A percentile compares a stretch with the other conserved stretches of the same genome.
These are phyloP conservation scores for Gymnopithys bicolor DNA, from an alignment of 2,797 vertebrate species.

Conservation along the genomic window DNA sequence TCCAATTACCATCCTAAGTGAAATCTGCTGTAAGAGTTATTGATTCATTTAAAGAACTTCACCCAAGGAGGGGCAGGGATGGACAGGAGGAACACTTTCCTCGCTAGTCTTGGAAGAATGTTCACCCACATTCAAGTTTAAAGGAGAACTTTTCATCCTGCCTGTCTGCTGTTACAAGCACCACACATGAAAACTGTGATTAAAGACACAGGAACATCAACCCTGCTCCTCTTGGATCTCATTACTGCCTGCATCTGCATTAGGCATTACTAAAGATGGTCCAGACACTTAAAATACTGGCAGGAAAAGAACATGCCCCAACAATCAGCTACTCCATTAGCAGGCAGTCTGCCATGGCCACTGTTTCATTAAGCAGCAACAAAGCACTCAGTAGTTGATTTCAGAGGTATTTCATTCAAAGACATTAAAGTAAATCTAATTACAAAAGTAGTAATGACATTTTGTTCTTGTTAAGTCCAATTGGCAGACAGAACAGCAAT, in stretches of 20 bases:
- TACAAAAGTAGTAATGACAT: neutral
- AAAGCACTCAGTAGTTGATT: neutral
- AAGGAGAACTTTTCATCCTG: neutral
- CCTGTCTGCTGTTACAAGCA: neutral
- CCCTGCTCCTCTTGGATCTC: neutral
- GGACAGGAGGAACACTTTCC: neutral
- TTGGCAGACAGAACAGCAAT: neutral
- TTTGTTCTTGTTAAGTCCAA: conserved; percentile 15
- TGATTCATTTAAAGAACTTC: neutral
- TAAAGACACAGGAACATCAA: neutral
- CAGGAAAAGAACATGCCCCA: neutral
- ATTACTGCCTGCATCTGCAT: neutral
- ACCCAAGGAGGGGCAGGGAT: neutral
- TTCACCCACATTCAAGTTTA: neutral
- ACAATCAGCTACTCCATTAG: neutral
- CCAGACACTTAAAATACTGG: neutral
- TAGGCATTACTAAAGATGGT: neutral
- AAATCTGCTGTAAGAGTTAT: neutral
- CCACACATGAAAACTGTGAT: neutral
- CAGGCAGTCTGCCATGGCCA: neutral
- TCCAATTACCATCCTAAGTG: neutral
- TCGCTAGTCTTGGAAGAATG: neutral
- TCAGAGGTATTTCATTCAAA: neutral
- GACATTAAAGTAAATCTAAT: conserved; percentile 31
- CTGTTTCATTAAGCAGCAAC: neutral